These are phyloP conservation scores for Leistus spinibarbis DNA, from an alignment of 2,888 invertebrate genomes.

Conservation along the genomic window DNA sequence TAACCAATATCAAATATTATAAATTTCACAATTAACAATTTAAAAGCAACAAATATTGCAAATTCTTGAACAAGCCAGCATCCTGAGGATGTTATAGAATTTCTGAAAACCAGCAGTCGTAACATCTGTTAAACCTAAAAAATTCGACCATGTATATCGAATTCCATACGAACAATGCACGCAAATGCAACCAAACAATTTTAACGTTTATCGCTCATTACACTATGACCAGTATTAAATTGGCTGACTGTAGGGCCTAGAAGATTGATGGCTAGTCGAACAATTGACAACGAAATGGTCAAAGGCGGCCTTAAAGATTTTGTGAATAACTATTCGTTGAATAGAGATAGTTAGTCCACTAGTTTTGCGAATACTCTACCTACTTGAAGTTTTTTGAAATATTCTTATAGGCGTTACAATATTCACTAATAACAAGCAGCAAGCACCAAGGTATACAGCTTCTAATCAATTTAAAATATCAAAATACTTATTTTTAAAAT, in stretches of 20 bases:
- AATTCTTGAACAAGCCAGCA: neutral
- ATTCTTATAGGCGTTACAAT: neutral
- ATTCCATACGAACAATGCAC: constrained; percentile 35
- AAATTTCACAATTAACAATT: neutral
- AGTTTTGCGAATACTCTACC: neutral
- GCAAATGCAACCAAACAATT: neutral
- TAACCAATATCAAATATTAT: neutral
- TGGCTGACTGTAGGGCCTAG: constrained; percentile 9
- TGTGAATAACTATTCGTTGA: neutral
- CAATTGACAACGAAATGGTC: constrained; percentile 40
- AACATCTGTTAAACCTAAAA: constrained; percentile 17
- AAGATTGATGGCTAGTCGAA: constrained; percentile 40
- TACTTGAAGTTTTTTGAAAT: neutral
- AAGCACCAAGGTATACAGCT: too few relatives aligned
- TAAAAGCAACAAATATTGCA: neutral
- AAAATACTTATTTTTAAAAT: too few relatives aligned
- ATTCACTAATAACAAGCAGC: too few relatives aligned
- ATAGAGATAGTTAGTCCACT: neutral
- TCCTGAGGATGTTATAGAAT: neutral
- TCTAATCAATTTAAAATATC: too few relatives aligned
- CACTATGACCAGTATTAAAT: neutral
- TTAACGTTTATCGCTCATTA: neutral
- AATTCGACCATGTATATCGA: constrained; percentile 36
- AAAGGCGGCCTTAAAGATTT: constrained; percentile 32
- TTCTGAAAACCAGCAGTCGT: neutral